Evolutionary conservation across 2,113 vertebrate genomes (phyloP), one percentile per base, ranked within the genome.

Genomic region (Perca schrenkii): DNA sequence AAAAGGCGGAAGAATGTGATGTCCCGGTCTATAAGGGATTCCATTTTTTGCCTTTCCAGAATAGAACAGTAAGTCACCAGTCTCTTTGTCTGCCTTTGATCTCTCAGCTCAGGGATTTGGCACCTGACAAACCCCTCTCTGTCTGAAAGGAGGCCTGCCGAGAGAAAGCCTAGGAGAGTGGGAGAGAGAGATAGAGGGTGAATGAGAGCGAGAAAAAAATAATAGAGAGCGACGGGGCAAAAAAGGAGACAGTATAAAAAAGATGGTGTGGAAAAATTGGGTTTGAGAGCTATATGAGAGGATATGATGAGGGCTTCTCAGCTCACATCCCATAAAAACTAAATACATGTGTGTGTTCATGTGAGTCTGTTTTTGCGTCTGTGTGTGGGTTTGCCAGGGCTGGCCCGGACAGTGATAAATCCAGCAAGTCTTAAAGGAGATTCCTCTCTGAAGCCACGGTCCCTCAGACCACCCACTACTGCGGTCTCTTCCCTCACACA

Each of bases 11-110:
- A 90, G 92, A 93, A 91, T 93, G 90, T 22, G 79, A 87, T 88
- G 90, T 91, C 88, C 90, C 66, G 4, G 81, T 87, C 89, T 91
- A 86, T 93, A 88, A 93, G 88, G 91, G 91, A 88, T 92, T 92
- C 86, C 86, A 92, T 91, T 93, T 91, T 92, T 90, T 81, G 83
- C 88, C 74, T 82, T 86, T 91, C 85, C 80, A 92, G 92, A 94
- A 91, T 93, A 92, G 92, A 94, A 92, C 92, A 93, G 93, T 93
- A 93, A 94, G 94, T 93, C 92, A 91, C 89, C 90, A 92, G 90
- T 89, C 85, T 92, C 84, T 94, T 93, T 93, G 92, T 93, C 85
- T 74, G 81, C 57, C 90, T 94, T 92, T 95, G 93, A 95, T 95
- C 91, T 92, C 73, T 65, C 72, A 62, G 91, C 88, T 88, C 67